Conservation (phyloP, 1,140 invertebrate genomes). For the Chrysoperla carnea region DNA sequence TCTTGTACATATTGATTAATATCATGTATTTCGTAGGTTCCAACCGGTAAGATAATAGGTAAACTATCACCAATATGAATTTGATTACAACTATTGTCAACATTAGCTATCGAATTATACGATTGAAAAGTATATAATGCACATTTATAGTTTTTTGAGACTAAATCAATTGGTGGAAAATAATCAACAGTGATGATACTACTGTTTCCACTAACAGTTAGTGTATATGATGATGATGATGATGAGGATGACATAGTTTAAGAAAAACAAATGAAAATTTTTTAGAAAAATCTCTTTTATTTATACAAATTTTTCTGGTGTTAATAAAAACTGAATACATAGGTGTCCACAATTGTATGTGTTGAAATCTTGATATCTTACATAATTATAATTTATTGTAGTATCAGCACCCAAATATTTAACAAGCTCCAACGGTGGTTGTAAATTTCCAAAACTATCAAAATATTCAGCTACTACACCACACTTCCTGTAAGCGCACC, state of each 20-base stretch:
- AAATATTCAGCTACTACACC: conserved; percentile 4
- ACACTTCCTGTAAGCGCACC: conserved; percentile 15
- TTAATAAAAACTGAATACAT: conserved; percentile 15
- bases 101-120: too few species aligned
- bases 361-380: conserved; percentile 5
- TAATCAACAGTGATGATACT: too few species aligned
- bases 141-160: too few species aligned
- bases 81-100: too few species aligned
- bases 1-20: too few species aligned
- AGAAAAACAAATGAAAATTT: background rate
- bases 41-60: too few species aligned
- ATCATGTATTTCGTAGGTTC: too few species aligned
- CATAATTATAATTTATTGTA: conserved; percentile 6
- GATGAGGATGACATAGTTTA: too few species aligned
- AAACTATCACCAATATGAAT: too few species aligned
- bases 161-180: too few species aligned
- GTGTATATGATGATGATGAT: background rate
- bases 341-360: conserved; percentile 11
- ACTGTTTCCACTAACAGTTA: too few species aligned
- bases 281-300: background rate
- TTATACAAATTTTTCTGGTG: conserved; percentile 3
- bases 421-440: conserved; percentile 12
- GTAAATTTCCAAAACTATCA: conserved; percentile 14
- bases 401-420: conserved; percentile 9
- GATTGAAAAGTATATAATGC: too few species aligned